Evolutionary conservation across 2,888 invertebrate species (phyloP), one percentile per base, ranked within the genome.

Genomic region (Chalcosyrphus nemorum): DNA sequence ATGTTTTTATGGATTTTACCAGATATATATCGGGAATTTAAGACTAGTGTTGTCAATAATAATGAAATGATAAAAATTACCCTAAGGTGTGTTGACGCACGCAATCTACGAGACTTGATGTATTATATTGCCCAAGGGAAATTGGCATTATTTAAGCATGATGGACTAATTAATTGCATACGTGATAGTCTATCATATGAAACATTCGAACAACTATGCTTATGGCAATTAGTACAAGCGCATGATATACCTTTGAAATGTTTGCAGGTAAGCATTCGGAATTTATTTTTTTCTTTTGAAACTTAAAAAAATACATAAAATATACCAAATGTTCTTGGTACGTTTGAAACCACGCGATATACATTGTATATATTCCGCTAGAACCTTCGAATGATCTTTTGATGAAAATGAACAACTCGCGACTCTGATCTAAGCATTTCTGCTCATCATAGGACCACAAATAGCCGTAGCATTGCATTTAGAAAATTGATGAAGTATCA

Each of bases 171-270:
- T 75, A 93, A 94, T 45, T 93, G 97, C 91, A 91, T 97, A 87
- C 95, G 95, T 81, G 95, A 96, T 47, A 98, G 97, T 89, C 93
- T 99, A 71, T 94, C 94, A 74, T 99, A 99, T 97, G 99, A 99
- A 92, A 98, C 98, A 1, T 97, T 98, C 88, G 99, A 99, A 91
- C 99, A 99, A 92, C 96, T 97, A 90, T 98, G 98, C 91, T 94
- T 99, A 52, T 99, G 99, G 99, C 98, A 99, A 92, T 93, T 99
- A 75, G 94, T 99, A 57, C 95, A 96, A 86, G 98, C 98, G 45
- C 99, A 99, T 90, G 97, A 97, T 90, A 96, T 98, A 89, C 96
- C 97, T 66, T 94, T 98, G n/a, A 97, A 98, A 89, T 95, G 96
- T 89, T 95, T 98, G 86, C 92, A 92, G 89, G 92, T 92, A 80